Evolutionary conservation across 2,888 invertebrate genomes (phyloP).

Genomic region (Acleris cristana): DNA sequence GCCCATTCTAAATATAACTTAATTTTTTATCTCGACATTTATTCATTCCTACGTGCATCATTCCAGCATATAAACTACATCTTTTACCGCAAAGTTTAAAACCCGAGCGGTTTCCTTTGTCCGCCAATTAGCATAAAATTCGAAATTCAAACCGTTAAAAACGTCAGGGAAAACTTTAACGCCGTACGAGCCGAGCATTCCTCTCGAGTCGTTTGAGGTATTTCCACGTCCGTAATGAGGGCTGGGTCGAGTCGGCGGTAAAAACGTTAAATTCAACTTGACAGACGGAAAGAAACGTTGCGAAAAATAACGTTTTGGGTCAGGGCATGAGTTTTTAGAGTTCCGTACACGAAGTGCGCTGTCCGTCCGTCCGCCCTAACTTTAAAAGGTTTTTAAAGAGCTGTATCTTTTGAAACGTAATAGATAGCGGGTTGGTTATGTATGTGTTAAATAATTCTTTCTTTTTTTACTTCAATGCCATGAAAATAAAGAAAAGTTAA

Average conservation of each 20-base stretch:
- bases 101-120: not conserved
- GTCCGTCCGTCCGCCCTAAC: too few relatives aligned
- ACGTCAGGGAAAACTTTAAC: not conserved
- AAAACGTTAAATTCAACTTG: not conserved
- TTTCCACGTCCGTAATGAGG: not conserved
- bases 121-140: not conserved
- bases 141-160: not conserved
- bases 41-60: too few relatives aligned
- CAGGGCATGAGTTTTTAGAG: not conserved
- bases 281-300: not conserved
- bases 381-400: too few relatives aligned
- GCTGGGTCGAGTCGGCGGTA: not conserved
- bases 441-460: too few relatives aligned
- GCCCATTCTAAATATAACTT: too few relatives aligned
- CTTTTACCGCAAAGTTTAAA: not conserved
- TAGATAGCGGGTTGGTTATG: too few relatives aligned
- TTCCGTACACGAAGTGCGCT: too few relatives aligned
- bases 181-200: constrained; percentile 3
- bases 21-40: too few relatives aligned
- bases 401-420: too few relatives aligned
- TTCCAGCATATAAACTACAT: not conserved
- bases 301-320: not conserved
- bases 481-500: too few relatives aligned
- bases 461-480: too few relatives aligned
- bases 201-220: not conserved